A percentile compares a stretch with the other conserved stretches of the same genome.
Evolutionary conservation across 2,888 invertebrate species (phyloP).

Genomic region (Aphodius granarius): DNA sequence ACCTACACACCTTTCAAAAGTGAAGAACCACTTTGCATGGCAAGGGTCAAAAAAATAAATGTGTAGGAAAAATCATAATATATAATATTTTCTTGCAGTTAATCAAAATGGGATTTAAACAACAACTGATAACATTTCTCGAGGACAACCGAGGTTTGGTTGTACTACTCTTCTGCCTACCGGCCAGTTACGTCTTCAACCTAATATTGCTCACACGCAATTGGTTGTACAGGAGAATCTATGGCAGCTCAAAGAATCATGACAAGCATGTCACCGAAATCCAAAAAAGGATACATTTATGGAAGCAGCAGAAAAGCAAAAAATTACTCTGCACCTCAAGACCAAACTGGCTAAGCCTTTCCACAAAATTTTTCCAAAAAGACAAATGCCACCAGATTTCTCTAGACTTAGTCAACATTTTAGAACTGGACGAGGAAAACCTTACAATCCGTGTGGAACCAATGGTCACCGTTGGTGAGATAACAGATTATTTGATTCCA

Average conservation of each 20-base stretch:
- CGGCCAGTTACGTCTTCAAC: constrained; percentile 66
- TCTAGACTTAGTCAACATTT: constrained; percentile 65
- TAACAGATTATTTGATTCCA: constrained; percentile 65
- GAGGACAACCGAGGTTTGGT: constrained; percentile 67
- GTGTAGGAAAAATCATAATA: no score
- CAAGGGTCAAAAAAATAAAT: no score
- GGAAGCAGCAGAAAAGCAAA: constrained; percentile 58
- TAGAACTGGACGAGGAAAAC: constrained; percentile 60
- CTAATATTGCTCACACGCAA: constrained; percentile 52
- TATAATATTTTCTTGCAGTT: not conserved
- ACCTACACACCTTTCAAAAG: no score
- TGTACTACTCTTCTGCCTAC: constrained; percentile 66
- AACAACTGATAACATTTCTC: constrained; percentile 55
- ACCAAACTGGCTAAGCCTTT: constrained; percentile 71
- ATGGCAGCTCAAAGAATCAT: constrained; percentile 53
- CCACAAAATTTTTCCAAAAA: constrained; percentile 68
- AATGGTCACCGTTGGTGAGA: constrained; percentile 68
- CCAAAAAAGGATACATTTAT: constrained; percentile 58
- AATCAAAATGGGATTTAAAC: constrained; percentile 1
- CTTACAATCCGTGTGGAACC: constrained; percentile 67
- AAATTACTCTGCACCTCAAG: constrained; percentile 67
- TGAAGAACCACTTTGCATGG: no score
- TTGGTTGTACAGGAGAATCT: constrained; percentile 48
- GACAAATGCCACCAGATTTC: constrained; percentile 64
- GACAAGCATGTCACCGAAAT: constrained; percentile 55